phyloP scores from a whole-genome alignment of 2,888 invertebrate species.

The Galerucella nymphaeae region DNA sequence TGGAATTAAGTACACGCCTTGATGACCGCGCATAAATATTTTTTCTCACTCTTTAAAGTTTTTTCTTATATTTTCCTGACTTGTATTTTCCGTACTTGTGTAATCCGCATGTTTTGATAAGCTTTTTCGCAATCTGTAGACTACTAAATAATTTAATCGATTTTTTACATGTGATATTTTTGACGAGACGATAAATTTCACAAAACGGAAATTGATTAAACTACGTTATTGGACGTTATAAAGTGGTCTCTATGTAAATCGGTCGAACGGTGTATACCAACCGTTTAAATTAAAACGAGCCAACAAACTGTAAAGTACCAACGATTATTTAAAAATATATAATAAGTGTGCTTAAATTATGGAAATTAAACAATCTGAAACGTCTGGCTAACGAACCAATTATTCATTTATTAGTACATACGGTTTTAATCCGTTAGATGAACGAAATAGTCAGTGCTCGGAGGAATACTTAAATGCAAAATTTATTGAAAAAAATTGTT shows the following conservation, averaged over 20 bases:
- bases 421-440: constrained; percentile 7
- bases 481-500: no score
- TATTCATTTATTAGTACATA: constrained; percentile 10
- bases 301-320: constrained; percentile 18
- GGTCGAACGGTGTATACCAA: constrained; percentile 17
- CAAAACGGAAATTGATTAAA: neutral
- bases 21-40: no score
- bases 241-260: constrained; percentile 20
- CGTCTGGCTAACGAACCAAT: constrained; percentile 21
- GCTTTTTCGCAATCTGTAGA: no score
- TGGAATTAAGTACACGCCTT: no score
- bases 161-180: no score
- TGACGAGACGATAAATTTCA: no score
- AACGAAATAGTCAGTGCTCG: neutral
- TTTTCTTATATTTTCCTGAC: no score
- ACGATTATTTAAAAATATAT: constrained; percentile 9
- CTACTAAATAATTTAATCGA: no score
- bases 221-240: constrained; percentile 7
- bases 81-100: no score
- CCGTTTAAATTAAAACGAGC: constrained; percentile 21
- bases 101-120: no score
- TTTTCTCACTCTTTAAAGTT: no score
- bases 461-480: no score
- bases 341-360: constrained; percentile 9
- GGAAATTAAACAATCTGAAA: constrained; percentile 21